phyloP scores from a whole-genome alignment of 37 sponge, comb jelly and placozoan species.

The Bolinopsis microptera region DNA sequence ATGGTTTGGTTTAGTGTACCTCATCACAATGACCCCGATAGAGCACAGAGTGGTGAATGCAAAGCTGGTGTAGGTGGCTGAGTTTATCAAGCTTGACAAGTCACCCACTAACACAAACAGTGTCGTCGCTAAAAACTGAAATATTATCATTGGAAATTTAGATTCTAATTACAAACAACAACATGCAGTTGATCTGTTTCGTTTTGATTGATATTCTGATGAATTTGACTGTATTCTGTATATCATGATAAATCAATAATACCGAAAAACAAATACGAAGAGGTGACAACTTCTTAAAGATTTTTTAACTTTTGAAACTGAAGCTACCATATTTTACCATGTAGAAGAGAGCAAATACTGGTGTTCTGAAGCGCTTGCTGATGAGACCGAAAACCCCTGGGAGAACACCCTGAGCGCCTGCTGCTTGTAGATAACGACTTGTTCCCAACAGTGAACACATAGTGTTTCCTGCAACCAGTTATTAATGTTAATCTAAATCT shows the following conservation, averaged over 20 bases:
- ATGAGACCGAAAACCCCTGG: not conserved
- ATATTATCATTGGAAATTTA: too few species aligned
- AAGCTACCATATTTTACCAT: not conserved
- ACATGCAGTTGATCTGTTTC: too few species aligned
- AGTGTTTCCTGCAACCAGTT: not conserved
- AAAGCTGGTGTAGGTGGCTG: slow-evolving; percentile 19
- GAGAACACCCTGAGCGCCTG: slow-evolving; percentile 22
- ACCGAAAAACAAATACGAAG: too few species aligned
- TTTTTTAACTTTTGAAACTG: too few species aligned
- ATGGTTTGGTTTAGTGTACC: not conserved
- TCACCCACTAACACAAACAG: not conserved
- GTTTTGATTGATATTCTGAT: too few species aligned
- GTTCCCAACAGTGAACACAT: slow-evolving; percentile 19
- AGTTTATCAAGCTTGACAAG: slow-evolving; percentile 30
- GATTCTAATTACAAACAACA: too few species aligned
- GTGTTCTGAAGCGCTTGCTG: not conserved
- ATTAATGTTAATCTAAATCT: not conserved
- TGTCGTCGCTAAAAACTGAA: not conserved
- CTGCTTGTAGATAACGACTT: not conserved
- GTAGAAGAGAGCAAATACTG: not conserved
- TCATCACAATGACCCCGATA: slow-evolving; percentile 13
- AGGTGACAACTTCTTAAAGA: too few species aligned
- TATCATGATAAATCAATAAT: too few species aligned
- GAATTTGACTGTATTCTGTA: too few species aligned
- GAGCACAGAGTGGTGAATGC: slow-evolving; percentile 6